Percentiles rank a stretch among this genome's conserved stretches.
Conservation (phyloP, 2,888 invertebrate species). For the Temnothorax unifasciatus region DNA sequence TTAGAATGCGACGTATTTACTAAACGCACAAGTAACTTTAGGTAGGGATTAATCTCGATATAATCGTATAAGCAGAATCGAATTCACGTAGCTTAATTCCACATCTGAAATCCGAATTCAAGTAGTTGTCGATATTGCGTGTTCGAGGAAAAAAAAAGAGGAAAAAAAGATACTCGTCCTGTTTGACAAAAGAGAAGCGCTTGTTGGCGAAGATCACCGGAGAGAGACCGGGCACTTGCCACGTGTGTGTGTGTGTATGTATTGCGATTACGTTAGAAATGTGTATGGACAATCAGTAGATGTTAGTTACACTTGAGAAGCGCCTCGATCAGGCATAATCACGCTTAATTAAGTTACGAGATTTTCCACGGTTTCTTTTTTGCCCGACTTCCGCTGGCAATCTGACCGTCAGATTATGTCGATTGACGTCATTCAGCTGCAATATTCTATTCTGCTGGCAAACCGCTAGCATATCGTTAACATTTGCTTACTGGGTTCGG, state of each 20-base stretch:
- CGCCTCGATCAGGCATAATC: not conserved
- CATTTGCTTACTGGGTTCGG: not conserved
- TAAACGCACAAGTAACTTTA: slow-evolving; percentile 72
- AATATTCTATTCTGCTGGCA: not conserved
- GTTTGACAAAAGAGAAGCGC: slow-evolving; percentile 19
- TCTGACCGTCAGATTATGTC: not conserved
- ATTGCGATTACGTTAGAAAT: slow-evolving; percentile 53
- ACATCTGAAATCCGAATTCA: slow-evolving; percentile 49
- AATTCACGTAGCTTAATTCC: slow-evolving; percentile 56
- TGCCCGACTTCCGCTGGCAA: not conserved
- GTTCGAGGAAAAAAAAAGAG: not conserved
- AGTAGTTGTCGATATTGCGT: slow-evolving; percentile 53
- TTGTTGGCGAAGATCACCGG: slow-evolving; percentile 14
- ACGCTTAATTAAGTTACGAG: not conserved
- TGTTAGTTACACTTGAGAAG: slow-evolving; percentile 60
- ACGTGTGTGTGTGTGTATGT: not conserved
- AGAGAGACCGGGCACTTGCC: slow-evolving; percentile 58
- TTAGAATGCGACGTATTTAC: slow-evolving; percentile 67
- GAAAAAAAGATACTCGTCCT: slow-evolving; percentile 26
- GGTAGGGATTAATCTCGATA: slow-evolving; percentile 71
- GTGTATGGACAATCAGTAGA: slow-evolving; percentile 66
- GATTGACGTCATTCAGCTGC: not conserved
- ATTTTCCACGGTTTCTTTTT: not conserved
- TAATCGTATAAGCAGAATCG: slow-evolving; percentile 76
- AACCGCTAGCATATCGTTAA: not conserved